A percentile compares a stretch with the other conserved stretches of the same genome.
Evolutionary conservation across 2,888 invertebrate species (phyloP).

Genomic region (Allygus modestus): DNA sequence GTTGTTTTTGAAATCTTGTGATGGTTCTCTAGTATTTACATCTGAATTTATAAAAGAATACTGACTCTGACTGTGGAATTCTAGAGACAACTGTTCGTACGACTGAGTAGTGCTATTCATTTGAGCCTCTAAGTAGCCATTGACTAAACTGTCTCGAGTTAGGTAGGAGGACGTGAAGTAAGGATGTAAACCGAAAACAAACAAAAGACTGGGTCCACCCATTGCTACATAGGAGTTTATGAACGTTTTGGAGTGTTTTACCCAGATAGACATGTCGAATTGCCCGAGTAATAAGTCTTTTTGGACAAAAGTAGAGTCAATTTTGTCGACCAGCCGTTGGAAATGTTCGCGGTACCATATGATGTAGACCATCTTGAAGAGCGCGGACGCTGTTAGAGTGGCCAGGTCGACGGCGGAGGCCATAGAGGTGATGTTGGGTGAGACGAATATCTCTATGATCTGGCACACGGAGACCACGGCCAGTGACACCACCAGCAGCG

Average conservation of each 20-base stretch:
- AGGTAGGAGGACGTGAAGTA: not conserved
- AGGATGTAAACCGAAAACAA: not conserved
- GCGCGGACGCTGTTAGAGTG: conserved; percentile 43
- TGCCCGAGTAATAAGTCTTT: not conserved
- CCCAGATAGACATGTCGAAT: conserved; percentile 10
- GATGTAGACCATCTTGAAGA: conserved; percentile 44
- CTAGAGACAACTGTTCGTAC: not conserved
- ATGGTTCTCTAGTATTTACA: not conserved
- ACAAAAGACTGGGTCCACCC: not conserved
- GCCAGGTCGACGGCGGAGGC: conserved; percentile 44
- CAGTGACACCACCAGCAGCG: not conserved
- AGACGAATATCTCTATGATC: conserved; percentile 36
- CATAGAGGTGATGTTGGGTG: conserved; percentile 29
- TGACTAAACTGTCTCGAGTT: not conserved
- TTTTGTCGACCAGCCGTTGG: conserved; percentile 7
- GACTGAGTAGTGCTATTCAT: not conserved
- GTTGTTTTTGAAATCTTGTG: not conserved
- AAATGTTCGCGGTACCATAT: conserved; percentile 34
- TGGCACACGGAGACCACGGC: not conserved
- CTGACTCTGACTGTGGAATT: too few species aligned
- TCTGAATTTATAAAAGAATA: not conserved
- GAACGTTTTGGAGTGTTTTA: conserved; percentile 31
- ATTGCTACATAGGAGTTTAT: not conserved
- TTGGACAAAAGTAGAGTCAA: conserved; percentile 26
- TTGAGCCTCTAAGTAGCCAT: not conserved